Evolutionary conservation across 2,797 vertebrate genomes (phyloP).

Genomic region (Clarias pachynema): DNA sequence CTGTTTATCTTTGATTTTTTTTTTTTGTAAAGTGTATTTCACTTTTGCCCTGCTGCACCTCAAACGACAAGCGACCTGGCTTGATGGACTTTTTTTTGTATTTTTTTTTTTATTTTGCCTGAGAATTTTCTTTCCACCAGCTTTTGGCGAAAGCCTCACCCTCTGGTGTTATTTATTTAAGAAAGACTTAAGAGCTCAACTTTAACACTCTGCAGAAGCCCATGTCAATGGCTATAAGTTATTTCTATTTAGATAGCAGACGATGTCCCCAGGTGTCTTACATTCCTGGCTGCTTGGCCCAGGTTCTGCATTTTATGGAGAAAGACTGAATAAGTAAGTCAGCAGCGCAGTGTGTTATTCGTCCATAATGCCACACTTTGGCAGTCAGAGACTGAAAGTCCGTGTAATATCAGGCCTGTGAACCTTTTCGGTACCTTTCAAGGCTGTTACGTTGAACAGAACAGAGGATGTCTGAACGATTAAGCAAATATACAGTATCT

Average conservation of each 20-base stretch:
- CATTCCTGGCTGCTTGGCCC: slow-evolving; percentile 32
- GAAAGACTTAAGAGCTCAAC: slow-evolving; percentile 48
- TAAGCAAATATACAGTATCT: slow-evolving; percentile 9
- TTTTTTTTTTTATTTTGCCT: not conserved
- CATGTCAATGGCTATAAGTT: slow-evolving; percentile 51
- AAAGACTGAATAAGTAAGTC: slow-evolving; percentile 14
- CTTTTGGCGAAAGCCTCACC: slow-evolving; percentile 36
- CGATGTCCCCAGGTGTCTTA: slow-evolving; percentile 41
- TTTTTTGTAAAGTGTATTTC: not conserved
- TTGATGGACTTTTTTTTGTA: not conserved
- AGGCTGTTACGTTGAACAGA: slow-evolving; percentile 3
- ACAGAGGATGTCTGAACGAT: not conserved
- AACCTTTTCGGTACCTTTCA: not conserved
- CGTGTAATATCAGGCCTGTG: not conserved
- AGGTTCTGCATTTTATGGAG: slow-evolving; percentile 40
- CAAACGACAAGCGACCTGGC: too few relatives aligned
- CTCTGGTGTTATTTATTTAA: slow-evolving; percentile 48
- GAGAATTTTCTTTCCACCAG: slow-evolving; percentile 31
- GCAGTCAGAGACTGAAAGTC: too few relatives aligned
- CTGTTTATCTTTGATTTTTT: not conserved
- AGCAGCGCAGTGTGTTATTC: slow-evolving; percentile 13
- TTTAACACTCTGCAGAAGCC: slow-evolving; percentile 46
- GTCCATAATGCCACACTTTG: not conserved
- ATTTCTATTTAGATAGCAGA: slow-evolving; percentile 48
- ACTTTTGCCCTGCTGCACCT: not conserved